Base-by-base conservation (phyloP, 2,797 vertebrate species). In the Brotogeris chrysoptera region DNA sequence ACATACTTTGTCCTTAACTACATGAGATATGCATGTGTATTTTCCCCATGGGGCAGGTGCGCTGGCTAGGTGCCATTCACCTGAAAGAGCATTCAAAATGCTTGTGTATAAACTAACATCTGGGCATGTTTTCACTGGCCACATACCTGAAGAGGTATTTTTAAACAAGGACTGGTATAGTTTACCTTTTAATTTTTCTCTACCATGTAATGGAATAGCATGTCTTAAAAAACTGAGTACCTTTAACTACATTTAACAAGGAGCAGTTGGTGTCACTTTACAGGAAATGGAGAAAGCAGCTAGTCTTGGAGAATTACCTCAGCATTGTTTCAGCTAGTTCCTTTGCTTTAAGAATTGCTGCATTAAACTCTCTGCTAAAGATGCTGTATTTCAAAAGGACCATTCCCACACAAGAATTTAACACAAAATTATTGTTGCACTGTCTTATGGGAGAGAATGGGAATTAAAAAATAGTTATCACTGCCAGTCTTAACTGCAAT, bases 251-350 rank as follows among this genome's bases (percentile, higher is more conserved):
- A 1, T 91, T 95, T 89, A 88, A 47, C 39, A 70, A 88, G 53
- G 30, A 84, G 38, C 49, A 66, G 59, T 9, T 83, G 72, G 69
- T 53, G 80, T 78, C 41, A 47, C 39, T 79, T 80, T 70, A 63
- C 55, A 86, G 46, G 77, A 93, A 94, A 90, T 52, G 13, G 53
- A 90, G 87, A 90, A 94, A 91, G 73, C 16, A 47, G 20, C 25
- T 76, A 47, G 63, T 69, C 80, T 69, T 55, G 32, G 55, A 79
- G 79, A 84, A 86, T 79, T 83, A 88, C 36, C n/a, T 89, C 92
- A 93, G 18, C 34, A 66, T 28, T 13, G 0, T 66, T 92, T 80
- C 59, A 69, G 20, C 16, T 70, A 39, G 23, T 50, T 92, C 46
- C 46, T 92, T 78, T 70, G 16, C 36, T 93, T 89, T 78, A 80